Conservation (phyloP, 2,113 vertebrate species). For the Phalacrocorax aristotelis region DNA sequence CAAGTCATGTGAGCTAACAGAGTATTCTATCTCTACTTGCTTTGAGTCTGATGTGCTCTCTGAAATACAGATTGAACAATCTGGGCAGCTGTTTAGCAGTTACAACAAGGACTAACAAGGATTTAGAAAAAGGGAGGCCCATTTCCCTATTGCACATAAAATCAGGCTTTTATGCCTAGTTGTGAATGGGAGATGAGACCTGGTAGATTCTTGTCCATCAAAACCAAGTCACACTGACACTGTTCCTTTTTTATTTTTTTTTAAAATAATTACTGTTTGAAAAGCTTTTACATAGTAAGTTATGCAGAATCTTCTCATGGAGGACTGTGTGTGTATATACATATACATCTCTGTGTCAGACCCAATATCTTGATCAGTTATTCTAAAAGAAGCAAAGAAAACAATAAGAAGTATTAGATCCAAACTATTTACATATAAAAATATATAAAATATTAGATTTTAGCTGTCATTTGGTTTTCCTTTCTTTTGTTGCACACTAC, state of each 20-base stretch:
- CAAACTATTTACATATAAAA: not conserved
- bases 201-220: not conserved
- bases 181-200: not conserved
- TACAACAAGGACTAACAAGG: not conserved
- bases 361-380: not conserved
- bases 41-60: not conserved
- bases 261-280: not conserved
- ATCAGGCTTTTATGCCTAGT: not conserved
- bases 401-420: not conserved
- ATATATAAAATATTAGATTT: not conserved
- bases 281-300: not conserved
- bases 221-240: not conserved
- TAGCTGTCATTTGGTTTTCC: not conserved
- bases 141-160: not conserved
- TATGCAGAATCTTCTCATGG: not conserved
- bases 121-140: not conserved
- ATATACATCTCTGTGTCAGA: not conserved
- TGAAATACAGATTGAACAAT: slow-evolving; percentile 3
- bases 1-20: not conserved
- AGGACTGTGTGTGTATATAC: not conserved
- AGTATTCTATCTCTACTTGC: not conserved
- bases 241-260: not conserved
- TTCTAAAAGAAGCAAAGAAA: not conserved
- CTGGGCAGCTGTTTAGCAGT: not conserved
- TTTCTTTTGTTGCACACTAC: not conserved